Conservation (phyloP, 2,113 vertebrate species). For the Mirounga angustirostris region DNA sequence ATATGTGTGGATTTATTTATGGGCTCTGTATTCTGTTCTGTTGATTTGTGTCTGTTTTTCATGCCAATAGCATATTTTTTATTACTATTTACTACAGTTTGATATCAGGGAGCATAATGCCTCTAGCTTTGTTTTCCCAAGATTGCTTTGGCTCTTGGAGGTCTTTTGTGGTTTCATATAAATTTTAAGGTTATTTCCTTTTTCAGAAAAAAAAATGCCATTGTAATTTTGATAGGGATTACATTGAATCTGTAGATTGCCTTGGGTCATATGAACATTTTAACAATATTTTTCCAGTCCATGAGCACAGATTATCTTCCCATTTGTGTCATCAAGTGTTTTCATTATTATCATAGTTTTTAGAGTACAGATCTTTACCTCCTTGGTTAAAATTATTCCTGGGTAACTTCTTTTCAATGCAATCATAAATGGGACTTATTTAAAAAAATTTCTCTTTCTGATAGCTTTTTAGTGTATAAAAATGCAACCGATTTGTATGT, state of each 20-base stretch:
- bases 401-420: not conserved
- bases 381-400: not conserved
- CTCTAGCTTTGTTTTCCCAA: not conserved
- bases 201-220: not conserved
- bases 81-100: not conserved
- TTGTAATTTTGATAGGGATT: not conserved
- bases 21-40: not conserved
- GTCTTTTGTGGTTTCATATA: not conserved
- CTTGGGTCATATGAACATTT: not conserved
- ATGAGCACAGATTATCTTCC: not conserved
- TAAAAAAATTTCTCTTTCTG: not conserved
- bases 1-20: not conserved
- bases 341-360: not conserved
- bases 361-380: not conserved
- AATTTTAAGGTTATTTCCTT: not conserved
- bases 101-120: not conserved
- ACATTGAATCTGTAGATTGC: not conserved
- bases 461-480: not conserved
- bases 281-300: not conserved
- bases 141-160: not conserved
- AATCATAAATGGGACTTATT: not conserved
- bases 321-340: not conserved
- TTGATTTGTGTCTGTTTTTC: not conserved
- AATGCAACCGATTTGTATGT: not conserved
- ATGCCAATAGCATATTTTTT: not conserved